phyloP scores from a whole-genome alignment of 2,888 invertebrate species.

The Tridacna gigas region DNA sequence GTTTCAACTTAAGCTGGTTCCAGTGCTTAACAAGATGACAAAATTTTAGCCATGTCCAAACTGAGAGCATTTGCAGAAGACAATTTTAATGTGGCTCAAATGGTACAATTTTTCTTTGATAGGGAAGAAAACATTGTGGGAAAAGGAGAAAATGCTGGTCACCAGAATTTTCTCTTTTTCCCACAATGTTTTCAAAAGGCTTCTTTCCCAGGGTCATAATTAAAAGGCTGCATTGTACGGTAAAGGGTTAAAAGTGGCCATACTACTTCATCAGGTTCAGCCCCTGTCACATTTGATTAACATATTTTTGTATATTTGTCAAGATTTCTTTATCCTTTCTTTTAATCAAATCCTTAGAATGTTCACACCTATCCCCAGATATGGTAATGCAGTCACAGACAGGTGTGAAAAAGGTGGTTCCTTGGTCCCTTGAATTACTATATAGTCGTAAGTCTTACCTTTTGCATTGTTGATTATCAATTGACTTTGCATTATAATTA shows the following conservation, averaged over 20 bases:
- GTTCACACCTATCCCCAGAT: slow-evolving; percentile 3
- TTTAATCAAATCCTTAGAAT: not conserved
- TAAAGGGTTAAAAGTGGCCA: not conserved
- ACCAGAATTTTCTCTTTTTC: not conserved
- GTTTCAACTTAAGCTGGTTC: too few relatives aligned
- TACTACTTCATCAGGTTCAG: too few relatives aligned
- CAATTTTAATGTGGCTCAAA: too few relatives aligned
- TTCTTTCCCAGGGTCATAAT: too few relatives aligned
- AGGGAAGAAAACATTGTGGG: not conserved
- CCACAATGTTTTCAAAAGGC: not conserved
- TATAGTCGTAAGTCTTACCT: not conserved
- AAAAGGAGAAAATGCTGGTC: not conserved
- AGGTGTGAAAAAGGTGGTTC: slow-evolving; percentile 9
- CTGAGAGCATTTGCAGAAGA: too few relatives aligned
- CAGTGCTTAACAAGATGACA: too few relatives aligned
- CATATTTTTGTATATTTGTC: too few relatives aligned
- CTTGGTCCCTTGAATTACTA: not conserved
- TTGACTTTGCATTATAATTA: not conserved
- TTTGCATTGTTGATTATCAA: not conserved
- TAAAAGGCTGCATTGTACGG: too few relatives aligned
- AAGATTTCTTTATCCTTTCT: not conserved
- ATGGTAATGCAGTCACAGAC: not conserved
- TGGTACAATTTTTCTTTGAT: too few relatives aligned
- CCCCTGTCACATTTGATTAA: not conserved
- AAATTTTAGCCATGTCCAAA: too few relatives aligned